phyloP scores from a whole-genome alignment of 92 coral and sea anemone genomes.

The Porites divaricata region DNA sequence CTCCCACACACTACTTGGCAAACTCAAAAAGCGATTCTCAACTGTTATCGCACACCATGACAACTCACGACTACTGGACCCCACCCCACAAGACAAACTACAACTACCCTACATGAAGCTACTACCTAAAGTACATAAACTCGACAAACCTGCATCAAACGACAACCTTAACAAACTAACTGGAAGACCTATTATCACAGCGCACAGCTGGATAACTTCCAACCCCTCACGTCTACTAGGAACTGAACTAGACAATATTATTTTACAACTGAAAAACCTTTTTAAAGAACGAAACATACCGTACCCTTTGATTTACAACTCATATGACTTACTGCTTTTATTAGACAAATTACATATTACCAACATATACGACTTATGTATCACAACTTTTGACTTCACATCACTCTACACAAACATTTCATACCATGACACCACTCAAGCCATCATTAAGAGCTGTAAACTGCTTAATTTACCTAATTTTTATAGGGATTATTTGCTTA shows the following conservation, averaged over 20 bases:
- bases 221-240: neutral
- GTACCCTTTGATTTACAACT: too few species aligned
- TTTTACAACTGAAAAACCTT: neutral
- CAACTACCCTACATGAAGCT: constrained; percentile 13
- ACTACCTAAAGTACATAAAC: constrained; percentile 10
- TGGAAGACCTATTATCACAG: neutral
- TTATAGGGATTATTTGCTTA: too few species aligned
- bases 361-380: too few species aligned
- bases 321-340: too few species aligned
- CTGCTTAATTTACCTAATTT: too few species aligned
- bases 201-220: neutral
- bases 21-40: neutral
- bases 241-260: neutral
- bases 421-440: too few species aligned
- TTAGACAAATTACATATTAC: too few species aligned
- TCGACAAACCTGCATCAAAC: neutral
- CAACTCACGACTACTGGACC: neutral
- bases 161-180: neutral
- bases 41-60: neutral
- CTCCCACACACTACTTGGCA: neutral
- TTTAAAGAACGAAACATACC: neutral
- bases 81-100: neutral
- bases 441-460: too few species aligned
- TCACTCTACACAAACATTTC: too few species aligned
- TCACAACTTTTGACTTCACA: too few species aligned